Evolutionary conservation across 2,888 invertebrate species (phyloP).

Genomic region (Gari tellinella): DNA sequence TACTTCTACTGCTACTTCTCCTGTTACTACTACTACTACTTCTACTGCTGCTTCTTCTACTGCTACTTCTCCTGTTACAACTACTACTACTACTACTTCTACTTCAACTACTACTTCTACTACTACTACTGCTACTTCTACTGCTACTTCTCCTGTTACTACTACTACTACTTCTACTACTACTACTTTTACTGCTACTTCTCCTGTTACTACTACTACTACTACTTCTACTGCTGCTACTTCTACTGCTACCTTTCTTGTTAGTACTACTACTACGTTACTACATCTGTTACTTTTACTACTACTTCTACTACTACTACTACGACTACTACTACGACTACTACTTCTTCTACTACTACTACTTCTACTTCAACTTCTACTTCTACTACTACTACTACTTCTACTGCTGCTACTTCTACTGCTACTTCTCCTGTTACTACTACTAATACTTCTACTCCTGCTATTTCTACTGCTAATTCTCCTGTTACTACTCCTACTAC

Average conservation of each 20-base stretch:
- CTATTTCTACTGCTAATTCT: no score
- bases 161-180: conserved; percentile 1
- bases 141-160: neutral
- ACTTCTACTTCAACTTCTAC: neutral
- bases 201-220: neutral
- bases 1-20: neutral
- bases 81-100: conserved; percentile 1
- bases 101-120: neutral
- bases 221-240: neutral
- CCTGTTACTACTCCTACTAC: neutral
- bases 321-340: no score
- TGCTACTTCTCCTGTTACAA: neutral
- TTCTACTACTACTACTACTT: neutral
- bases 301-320: no score
- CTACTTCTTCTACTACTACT: no score
- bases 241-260: neutral
- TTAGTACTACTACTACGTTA: neutral
- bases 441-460: no score
- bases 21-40: neutral
- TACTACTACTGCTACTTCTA: neutral
- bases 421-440: neutral
- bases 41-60: neutral
- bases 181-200: neutral
- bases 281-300: neutral
- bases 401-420: neutral